These are phyloP conservation scores for Peromyscus leucopus DNA, from an alignment of 2,113 vertebrate species.

Conservation along the genomic window DNA sequence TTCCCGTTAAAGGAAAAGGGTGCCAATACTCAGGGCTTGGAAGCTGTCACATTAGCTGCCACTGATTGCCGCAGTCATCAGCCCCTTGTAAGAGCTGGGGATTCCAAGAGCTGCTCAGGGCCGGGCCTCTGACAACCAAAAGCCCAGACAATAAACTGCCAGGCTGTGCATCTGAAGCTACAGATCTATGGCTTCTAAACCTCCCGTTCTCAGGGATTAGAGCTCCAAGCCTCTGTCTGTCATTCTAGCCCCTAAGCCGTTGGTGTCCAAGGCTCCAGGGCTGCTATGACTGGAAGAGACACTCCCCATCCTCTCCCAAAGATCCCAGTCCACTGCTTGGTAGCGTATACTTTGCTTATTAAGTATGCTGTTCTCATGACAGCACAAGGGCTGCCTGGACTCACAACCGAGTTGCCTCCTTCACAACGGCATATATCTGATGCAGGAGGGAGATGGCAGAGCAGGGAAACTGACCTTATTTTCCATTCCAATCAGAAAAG, in stretches of 20 bases:
- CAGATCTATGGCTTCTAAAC: background rate
- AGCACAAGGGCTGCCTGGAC: background rate
- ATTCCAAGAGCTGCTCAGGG: background rate
- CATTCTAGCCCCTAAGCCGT: background rate
- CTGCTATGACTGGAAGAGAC: background rate
- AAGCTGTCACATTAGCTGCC: background rate
- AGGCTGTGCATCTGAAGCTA: background rate
- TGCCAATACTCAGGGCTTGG: background rate
- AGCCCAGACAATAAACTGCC: background rate
- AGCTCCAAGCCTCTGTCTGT: background rate
- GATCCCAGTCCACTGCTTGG: background rate
- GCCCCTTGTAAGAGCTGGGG: background rate
- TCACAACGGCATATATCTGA: rapidly evolving
- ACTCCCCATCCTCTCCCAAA: background rate
- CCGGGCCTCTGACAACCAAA: background rate
- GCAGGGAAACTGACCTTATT: background rate
- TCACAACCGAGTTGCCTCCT: background rate
- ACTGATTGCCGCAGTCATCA: background rate
- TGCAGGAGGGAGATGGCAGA: background rate
- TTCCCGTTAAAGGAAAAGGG: no score
- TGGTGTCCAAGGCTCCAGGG: background rate
- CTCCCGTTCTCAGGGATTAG: background rate
- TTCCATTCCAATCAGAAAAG: background rate
- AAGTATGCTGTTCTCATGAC: background rate
- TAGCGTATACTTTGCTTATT: background rate